Evolutionary conservation across 2,113 vertebrate genomes (phyloP).

Genomic region (Coturnix japonica): DNA sequence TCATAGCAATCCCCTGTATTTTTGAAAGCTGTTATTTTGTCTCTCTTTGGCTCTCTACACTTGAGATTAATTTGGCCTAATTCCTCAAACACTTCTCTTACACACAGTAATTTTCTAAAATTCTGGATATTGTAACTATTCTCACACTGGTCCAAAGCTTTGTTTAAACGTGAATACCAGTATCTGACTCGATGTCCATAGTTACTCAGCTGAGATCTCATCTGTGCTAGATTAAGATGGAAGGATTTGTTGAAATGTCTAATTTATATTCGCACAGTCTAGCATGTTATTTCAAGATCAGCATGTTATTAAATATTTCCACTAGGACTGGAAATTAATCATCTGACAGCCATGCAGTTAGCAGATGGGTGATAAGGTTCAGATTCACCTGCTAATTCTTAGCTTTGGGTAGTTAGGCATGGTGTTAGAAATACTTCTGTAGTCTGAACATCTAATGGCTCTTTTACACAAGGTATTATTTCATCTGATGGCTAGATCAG

Average conservation of each 20-base stretch:
- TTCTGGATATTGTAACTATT: not conserved
- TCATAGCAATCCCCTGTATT: not conserved
- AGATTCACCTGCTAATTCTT: not conserved
- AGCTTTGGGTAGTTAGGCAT: not conserved
- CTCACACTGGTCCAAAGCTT: not conserved
- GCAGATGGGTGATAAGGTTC: not conserved
- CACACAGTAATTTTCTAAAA: not conserved
- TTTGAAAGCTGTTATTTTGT: not conserved
- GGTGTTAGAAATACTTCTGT: not conserved
- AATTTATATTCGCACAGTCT: not conserved
- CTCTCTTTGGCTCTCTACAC: not conserved
- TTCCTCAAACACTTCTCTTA: not conserved
- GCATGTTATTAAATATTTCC: fast-evolving
- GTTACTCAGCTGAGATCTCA: not conserved
- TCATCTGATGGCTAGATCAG: not conserved
- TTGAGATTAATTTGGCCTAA: not conserved
- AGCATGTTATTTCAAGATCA: not conserved
- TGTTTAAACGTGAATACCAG: not conserved
- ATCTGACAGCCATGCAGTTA: fast-evolving
- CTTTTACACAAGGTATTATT: not conserved
- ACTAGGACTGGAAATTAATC: not conserved
- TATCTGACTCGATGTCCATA: not conserved
- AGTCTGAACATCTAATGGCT: not conserved
- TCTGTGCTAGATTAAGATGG: not conserved
- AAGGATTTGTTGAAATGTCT: not conserved